These are phyloP conservation scores for Chrysomallon squamiferum DNA, from an alignment of 1,140 invertebrate species.

Conservation along the genomic window DNA sequence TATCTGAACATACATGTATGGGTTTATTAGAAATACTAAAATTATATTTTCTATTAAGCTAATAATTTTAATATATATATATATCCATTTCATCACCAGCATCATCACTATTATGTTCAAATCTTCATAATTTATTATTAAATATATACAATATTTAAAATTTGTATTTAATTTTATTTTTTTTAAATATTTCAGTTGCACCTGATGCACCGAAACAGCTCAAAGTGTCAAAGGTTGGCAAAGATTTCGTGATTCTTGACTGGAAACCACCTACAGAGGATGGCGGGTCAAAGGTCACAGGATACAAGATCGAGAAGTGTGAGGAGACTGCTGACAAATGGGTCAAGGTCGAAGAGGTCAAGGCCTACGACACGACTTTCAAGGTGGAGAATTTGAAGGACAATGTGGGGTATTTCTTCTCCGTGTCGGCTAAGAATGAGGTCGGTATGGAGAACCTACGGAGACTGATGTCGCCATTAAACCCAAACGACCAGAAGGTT, in stretches of 20 bases:
- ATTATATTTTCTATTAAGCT: too few relatives aligned
- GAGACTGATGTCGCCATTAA: constrained; percentile 70
- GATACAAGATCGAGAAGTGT: constrained; percentile 53
- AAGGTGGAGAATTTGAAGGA: constrained; percentile 79
- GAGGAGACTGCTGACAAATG: constrained; percentile 45
- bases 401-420: constrained; percentile 95
- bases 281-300: constrained; percentile 88
- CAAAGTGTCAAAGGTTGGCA: constrained; percentile 89
- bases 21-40: too few relatives aligned
- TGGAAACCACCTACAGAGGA: constrained; percentile 91
- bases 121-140: too few relatives aligned
- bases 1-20: too few relatives aligned
- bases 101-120: too few relatives aligned
- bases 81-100: too few relatives aligned
- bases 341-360: constrained; percentile 45
- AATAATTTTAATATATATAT: too few relatives aligned
- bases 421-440: constrained; percentile 94
- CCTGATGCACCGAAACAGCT: constrained; percentile 92
- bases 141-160: too few relatives aligned
- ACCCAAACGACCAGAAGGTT: constrained; percentile 50
- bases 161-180: too few relatives aligned
- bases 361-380: constrained; percentile 60
- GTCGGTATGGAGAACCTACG: constrained; percentile 91
- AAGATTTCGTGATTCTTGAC: constrained; percentile 90
- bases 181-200: constrained; percentile 70